Conservation (phyloP, 2,113 vertebrate genomes). For the Podilymbus podiceps region DNA sequence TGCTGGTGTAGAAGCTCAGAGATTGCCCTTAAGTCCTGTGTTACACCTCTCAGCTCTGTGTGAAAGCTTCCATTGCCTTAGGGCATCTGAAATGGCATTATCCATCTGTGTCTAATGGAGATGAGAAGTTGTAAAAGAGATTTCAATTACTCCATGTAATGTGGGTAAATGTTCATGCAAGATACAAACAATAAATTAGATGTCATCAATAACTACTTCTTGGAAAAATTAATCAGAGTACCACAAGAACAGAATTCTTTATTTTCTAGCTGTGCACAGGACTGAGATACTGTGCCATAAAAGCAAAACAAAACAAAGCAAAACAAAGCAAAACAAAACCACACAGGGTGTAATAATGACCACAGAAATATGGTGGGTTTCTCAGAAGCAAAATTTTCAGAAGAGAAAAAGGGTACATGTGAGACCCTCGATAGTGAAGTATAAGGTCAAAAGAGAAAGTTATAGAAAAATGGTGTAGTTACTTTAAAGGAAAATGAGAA, state of each 20-base stretch:
- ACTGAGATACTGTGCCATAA: background rate
- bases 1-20: background rate
- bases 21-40: background rate
- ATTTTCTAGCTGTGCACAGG: background rate
- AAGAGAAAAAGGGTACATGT: background rate
- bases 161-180: background rate
- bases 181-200: background rate
- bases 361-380: background rate
- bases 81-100: background rate
- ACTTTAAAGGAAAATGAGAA: background rate
- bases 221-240: background rate
- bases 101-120: constrained; percentile 17
- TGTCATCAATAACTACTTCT: background rate
- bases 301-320: background rate
- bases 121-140: background rate
- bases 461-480: background rate
- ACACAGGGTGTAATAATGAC: background rate
- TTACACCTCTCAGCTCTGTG: background rate
- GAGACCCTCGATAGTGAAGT: background rate
- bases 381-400: background rate
- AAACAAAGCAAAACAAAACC: background rate
- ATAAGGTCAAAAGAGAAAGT: background rate
- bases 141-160: background rate
- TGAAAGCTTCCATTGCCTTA: background rate
- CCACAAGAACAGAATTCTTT: background rate